Evolutionary conservation across 2,797 vertebrate genomes (phyloP).

Genomic region (Pyrocephalus nanus): DNA sequence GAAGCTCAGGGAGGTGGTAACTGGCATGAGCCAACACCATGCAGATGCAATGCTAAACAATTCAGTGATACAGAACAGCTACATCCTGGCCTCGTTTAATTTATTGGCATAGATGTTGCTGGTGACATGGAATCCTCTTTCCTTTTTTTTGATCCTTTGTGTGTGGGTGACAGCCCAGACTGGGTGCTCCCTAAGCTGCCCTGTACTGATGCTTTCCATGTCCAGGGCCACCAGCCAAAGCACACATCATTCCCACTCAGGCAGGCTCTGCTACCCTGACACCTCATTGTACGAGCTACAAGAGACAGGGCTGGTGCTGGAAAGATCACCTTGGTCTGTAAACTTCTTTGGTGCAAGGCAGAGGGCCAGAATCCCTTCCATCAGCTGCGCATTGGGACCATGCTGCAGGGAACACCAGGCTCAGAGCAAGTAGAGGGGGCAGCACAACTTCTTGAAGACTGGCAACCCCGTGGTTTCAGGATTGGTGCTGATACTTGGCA

Average conservation of each 20-base stretch:
- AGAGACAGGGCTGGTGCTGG: neutral
- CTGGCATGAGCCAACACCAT: neutral
- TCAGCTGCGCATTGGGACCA: accelerated
- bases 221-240: neutral
- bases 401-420: neutral
- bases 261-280: neutral
- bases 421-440: neutral
- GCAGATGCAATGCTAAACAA: neutral
- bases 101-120: neutral
- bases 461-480: neutral
- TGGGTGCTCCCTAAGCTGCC: neutral
- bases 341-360: neutral
- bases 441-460: neutral
- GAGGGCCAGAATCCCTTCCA: neutral
- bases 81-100: neutral
- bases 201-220: neutral
- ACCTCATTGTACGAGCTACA: neutral
- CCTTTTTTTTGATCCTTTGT: neutral
- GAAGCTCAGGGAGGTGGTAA: neutral
- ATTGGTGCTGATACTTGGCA: neutral
- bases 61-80: neutral
- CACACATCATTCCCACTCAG: neutral
- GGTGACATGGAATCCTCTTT: neutral
- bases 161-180: neutral
- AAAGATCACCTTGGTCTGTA: neutral